Conservation (phyloP, 2,113 vertebrate genomes). For the Phaetusa simplex region DNA sequence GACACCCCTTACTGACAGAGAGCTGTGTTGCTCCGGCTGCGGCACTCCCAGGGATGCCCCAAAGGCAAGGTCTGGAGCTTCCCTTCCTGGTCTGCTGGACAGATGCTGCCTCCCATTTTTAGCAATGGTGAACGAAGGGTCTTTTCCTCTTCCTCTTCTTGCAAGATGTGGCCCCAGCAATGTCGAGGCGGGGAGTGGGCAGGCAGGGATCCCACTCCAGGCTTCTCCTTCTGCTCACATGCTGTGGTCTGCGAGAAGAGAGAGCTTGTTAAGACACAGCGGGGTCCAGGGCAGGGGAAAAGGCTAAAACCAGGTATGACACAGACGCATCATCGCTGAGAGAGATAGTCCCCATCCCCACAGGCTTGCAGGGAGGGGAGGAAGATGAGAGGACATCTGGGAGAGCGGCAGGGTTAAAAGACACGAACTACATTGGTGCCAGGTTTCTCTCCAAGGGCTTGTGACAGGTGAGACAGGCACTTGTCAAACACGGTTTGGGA, state of each 20-base stretch:
- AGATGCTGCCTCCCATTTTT: constrained; percentile 33
- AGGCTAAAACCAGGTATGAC: not conserved
- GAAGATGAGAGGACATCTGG: not conserved
- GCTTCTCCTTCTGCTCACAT: not conserved
- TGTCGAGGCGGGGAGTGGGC: not conserved
- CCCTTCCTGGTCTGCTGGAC: not conserved
- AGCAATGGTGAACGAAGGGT: not conserved
- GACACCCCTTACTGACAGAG: not conserved
- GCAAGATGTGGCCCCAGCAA: not conserved
- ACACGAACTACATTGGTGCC: rapidly evolving
- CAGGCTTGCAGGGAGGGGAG: rapidly evolving
- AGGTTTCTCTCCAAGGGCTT: not conserved
- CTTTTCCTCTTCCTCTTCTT: not conserved
- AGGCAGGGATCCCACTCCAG: not conserved
- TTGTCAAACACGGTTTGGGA: not conserved
- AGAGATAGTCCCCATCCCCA: not conserved
- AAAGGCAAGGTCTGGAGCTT: not conserved
- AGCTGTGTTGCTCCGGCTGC: not conserved
- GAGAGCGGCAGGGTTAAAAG: not conserved
- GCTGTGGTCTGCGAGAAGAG: not conserved
- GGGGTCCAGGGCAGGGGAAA: not conserved
- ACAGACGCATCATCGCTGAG: rapidly evolving
- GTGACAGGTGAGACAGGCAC: not conserved
- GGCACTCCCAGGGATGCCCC: not conserved
- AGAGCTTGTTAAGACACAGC: not conserved